A percentile compares a stretch with the other conserved stretches of the same genome.
These are phyloP conservation scores for Stercorarius parasiticus DNA, from an alignment of 2,113 vertebrate species.

Conservation along the genomic window DNA sequence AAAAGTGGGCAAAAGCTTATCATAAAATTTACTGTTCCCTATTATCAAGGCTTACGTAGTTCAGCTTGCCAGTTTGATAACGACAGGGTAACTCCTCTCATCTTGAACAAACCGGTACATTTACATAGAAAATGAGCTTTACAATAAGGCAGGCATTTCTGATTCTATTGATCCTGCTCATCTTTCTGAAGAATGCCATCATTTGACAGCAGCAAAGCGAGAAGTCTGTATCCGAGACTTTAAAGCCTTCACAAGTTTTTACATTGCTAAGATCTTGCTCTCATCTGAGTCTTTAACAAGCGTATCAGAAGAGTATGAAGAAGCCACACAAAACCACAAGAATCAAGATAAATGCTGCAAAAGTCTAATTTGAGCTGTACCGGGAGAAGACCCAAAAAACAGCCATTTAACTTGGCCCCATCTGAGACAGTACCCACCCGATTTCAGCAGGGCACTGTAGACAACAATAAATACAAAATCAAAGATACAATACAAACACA, in stretches of 20 bases:
- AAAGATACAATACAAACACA: background rate
- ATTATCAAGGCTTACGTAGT: background rate
- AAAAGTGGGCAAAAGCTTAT: background rate
- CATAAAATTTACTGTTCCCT: background rate
- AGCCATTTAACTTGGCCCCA: background rate
- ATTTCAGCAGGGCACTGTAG: background rate
- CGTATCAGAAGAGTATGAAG: background rate
- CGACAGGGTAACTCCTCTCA: background rate
- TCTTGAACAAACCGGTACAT: background rate
- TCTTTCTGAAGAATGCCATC: background rate
- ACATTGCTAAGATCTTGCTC: background rate
- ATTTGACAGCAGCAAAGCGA: background rate
- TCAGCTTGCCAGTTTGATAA: background rate
- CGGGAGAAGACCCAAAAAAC: background rate
- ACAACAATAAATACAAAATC: background rate
- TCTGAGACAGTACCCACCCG: background rate
- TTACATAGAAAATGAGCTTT: background rate
- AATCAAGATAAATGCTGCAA: background rate
- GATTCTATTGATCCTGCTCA: background rate
- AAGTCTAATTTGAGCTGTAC: fast-evolving
- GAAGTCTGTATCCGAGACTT: background rate
- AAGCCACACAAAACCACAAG: background rate
- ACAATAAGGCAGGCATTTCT: background rate
- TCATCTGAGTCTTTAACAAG: background rate
- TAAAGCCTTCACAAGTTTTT: background rate